Base-by-base conservation (phyloP, 2,113 vertebrate species). In the Pterocles burchelli region DNA sequence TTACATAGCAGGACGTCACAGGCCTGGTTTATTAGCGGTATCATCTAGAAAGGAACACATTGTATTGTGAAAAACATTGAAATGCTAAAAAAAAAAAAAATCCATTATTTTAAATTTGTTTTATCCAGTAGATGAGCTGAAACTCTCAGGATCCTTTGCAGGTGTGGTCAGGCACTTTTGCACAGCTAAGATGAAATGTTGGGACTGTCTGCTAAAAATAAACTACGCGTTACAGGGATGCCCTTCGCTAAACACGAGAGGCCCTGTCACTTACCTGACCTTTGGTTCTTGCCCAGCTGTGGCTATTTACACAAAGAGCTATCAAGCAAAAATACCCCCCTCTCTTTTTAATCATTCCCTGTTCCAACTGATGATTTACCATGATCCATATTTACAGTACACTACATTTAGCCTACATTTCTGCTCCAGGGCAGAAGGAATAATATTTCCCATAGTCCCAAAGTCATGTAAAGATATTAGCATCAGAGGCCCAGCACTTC, bases 11-110 rank as follows among this genome's bases (percentile, higher is more conserved):
- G 97, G 55, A 96, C 80, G 22, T 98, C 95, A 17, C 98, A 98
- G 91, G 98, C 98, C 79, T 98, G 98, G 98, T 98, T 99, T 98
- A 99, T 99, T 68, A 99, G 98, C 0, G 99, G 99, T 90, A 91
- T 98, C 99, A 99, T 98, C 99, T 99, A 95, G 71, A 92, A 96
- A 66, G 52, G 91, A 97, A 84, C 52, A 92, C 45, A 97, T 2
- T 52, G 58, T 16, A 72, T 81, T 67, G 67, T 90, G 38, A 94
- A 88, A 95, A 67, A 76, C 48, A 95, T 90, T 71, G 94, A 73
- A 80, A 72, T 11, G 7, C 61, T 63, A 36, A 95, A 45, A 13
- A 77, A n/a, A 79, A 81, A 52, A 22, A 20, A 83, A 55, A 54
- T 17, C 34, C 74, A 29, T 67, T 45, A 49, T 52, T 90, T 62